Evolutionary conservation across 2,113 vertebrate species (phyloP).

Genomic region (Psittacula cyanocephala): DNA sequence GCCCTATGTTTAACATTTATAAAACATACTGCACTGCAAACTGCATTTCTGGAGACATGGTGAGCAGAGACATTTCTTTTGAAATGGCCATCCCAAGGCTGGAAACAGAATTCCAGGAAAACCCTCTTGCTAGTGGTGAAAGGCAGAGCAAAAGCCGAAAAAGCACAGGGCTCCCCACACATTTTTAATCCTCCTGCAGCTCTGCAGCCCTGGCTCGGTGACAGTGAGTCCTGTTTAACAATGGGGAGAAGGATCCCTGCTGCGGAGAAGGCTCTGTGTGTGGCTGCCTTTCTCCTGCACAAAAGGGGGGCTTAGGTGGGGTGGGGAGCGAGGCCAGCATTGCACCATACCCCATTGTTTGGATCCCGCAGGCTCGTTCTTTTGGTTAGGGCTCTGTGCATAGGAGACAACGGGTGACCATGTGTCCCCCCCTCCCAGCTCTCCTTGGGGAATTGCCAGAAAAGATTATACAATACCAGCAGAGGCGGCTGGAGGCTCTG

Average conservation of each 20-base stretch:
- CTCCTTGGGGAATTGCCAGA: neutral
- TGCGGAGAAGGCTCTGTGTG: neutral
- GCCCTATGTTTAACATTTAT: neutral
- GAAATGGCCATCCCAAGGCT: neutral
- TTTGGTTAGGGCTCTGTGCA: neutral
- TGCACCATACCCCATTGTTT: slow-evolving; percentile 21
- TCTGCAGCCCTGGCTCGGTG: neutral
- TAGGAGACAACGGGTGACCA: neutral
- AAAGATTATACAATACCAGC: neutral
- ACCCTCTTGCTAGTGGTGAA: neutral
- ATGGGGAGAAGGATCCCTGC: slow-evolving; percentile 27
- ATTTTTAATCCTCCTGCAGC: neutral
- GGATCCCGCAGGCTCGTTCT: neutral
- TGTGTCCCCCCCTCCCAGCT: neutral
- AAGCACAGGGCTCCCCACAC: neutral
- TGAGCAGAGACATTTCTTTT: neutral
- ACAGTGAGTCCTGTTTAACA: neutral
- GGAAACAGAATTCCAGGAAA: slow-evolving; percentile 35
- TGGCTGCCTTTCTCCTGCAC: slow-evolving; percentile 20
- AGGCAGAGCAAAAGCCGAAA: neutral
- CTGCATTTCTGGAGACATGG: neutral
- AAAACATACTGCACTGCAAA: neutral
- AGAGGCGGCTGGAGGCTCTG: neutral
- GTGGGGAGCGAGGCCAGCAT: neutral
- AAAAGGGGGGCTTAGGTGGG: neutral